phyloP scores from a whole-genome alignment of 2,888 invertebrate species.

The Alentia gelatinosa region DNA sequence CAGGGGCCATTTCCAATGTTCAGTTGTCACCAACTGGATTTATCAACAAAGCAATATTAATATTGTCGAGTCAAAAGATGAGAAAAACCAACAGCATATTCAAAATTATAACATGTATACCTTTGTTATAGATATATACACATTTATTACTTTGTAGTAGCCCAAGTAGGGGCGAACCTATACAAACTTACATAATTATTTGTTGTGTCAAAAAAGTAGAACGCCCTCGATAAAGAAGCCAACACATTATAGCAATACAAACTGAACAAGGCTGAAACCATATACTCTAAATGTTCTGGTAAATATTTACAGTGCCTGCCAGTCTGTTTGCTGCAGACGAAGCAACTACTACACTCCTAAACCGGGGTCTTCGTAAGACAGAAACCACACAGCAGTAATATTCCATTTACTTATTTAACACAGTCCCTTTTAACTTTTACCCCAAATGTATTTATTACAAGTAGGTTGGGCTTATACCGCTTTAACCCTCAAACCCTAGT shows the following conservation, averaged over 20 bases:
- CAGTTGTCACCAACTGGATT: too few relatives aligned
- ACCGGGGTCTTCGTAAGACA: neutral
- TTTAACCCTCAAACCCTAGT: too few relatives aligned
- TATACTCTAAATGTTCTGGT: neutral
- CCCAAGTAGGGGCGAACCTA: neutral
- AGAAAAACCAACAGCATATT: neutral
- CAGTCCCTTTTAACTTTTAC: neutral
- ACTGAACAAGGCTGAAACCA: neutral
- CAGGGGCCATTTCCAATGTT: too few relatives aligned
- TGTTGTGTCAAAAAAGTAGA: neutral
- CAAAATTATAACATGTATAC: too few relatives aligned
- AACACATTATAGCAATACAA: slow-evolving; percentile 14
- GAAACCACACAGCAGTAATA: too few relatives aligned
- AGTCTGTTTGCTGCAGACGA: neutral
- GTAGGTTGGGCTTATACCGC: too few relatives aligned
- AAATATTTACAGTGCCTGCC: neutral
- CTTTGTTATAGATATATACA: neutral
- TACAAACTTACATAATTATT: slow-evolving; percentile 13
- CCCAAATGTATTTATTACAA: too few relatives aligned
- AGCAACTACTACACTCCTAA: neutral
- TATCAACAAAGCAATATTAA: too few relatives aligned
- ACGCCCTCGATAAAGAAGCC: neutral
- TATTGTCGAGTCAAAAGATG: too few relatives aligned
- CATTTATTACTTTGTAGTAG: slow-evolving; percentile 41
- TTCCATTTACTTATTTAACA: too few relatives aligned